Conservation (phyloP, 2,113 vertebrate species). For the Mirounga angustirostris region DNA sequence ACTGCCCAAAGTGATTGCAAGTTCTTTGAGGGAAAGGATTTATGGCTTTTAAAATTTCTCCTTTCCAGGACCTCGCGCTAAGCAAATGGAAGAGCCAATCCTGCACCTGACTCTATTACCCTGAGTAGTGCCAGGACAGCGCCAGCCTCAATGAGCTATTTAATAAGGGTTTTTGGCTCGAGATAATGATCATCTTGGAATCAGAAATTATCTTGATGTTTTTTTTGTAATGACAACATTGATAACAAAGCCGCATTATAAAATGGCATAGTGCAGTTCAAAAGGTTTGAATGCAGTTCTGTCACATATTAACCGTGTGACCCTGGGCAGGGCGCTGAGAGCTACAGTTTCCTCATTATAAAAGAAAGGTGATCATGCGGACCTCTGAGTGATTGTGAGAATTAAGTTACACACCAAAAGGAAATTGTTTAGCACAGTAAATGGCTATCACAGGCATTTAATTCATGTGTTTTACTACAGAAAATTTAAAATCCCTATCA, state of each 20-base stretch:
- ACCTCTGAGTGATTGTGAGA: not conserved
- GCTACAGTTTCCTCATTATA: not conserved
- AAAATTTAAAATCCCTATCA: not conserved
- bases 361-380: not conserved
- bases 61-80: not conserved
- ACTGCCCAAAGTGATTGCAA: not conserved
- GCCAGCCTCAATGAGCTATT: not conserved
- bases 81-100: not conserved
- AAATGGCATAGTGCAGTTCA: not conserved
- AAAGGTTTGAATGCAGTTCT: not conserved
- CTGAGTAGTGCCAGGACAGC: not conserved
- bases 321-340: not conserved
- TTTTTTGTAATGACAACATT: not conserved
- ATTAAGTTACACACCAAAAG: not conserved
- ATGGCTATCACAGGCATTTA: not conserved
- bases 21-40: not conserved
- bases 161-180: not conserved
- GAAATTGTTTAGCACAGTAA: not conserved
- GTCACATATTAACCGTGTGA: not conserved
- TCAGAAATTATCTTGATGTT: not conserved
- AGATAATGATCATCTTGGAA: not conserved
- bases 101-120: not conserved
- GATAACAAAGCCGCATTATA: not conserved
- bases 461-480: not conserved
- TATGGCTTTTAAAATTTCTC: not conserved